Percentiles rank a stretch among this genome's conserved stretches.
Evolutionary conservation across 1,140 invertebrate genomes (phyloP).

Genomic region (Achroia grisella): DNA sequence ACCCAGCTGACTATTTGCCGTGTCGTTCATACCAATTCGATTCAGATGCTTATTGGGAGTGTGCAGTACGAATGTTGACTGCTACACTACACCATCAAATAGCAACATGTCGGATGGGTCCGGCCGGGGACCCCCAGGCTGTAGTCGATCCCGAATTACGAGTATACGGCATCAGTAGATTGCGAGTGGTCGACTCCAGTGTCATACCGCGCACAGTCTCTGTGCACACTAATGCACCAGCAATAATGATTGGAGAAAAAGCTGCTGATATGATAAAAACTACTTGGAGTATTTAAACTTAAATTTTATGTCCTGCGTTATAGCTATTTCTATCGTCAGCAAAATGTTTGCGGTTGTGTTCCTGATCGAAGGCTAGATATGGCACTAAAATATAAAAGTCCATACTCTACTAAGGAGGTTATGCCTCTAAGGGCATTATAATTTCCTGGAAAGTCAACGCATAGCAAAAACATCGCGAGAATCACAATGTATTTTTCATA

Average conservation of each 20-base stretch:
- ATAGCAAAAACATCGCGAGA: too few relatives aligned
- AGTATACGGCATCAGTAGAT: constrained; percentile 68
- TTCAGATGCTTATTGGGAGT: constrained; percentile 76
- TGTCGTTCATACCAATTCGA: constrained; percentile 60
- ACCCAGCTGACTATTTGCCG: constrained; percentile 56
- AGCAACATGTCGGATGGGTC: constrained; percentile 81
- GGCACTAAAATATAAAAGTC: too few relatives aligned
- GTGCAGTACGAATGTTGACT: constrained; percentile 70
- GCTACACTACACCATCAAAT: constrained; percentile 75
- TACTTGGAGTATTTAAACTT: constrained; percentile 18
- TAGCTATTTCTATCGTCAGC: too few relatives aligned
- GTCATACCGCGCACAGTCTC: constrained; percentile 72
- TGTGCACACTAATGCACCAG: constrained; percentile 73
- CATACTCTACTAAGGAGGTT: too few relatives aligned
- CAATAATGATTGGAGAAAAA: constrained; percentile 73
- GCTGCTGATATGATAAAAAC: constrained; percentile 66
- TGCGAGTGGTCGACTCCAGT: constrained; percentile 76
- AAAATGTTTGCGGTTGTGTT: too few relatives aligned
- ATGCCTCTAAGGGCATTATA: too few relatives aligned
- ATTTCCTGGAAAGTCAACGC: too few relatives aligned
- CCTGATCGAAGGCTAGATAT: too few relatives aligned
- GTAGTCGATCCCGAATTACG: constrained; percentile 74
- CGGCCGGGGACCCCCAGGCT: constrained; percentile 61
- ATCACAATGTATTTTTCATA: too few relatives aligned
- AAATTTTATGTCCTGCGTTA: neutral